Conservation (phyloP, 1,140 invertebrate species). For the Drosophila ogumai region DNA sequence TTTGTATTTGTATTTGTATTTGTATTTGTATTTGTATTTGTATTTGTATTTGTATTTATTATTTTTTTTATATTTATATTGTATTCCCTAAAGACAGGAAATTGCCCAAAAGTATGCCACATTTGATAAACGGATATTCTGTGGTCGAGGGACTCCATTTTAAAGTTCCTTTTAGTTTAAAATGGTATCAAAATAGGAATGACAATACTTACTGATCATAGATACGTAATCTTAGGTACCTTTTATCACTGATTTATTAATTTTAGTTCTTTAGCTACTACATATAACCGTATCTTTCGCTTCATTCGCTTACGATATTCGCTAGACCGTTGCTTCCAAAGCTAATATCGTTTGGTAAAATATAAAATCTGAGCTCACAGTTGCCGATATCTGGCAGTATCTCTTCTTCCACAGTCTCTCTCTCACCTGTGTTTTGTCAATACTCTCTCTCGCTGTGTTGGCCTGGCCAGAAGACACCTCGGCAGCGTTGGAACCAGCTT, state of each 20-base stretch:
- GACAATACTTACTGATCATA: neutral
- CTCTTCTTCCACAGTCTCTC: conserved; percentile 12
- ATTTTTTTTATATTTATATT: too few relatives aligned
- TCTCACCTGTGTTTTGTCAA: conserved; percentile 31
- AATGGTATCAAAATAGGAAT: neutral
- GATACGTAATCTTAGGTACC: neutral
- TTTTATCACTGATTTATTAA: neutral
- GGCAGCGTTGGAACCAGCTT: conserved; percentile 49
- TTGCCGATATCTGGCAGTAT: conserved; percentile 13
- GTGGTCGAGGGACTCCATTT: neutral
- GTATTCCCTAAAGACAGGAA: neutral
- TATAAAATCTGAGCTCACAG: conserved; percentile 28
- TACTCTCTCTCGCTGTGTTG: conserved; percentile 10
- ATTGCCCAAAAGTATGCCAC: neutral
- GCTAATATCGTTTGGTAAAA: conserved; percentile 15
- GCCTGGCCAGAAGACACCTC: conserved; percentile 15
- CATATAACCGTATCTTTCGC: neutral
- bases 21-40: too few relatives aligned
- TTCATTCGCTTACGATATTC: conserved; percentile 21
- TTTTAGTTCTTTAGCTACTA: neutral
- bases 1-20: too few relatives aligned
- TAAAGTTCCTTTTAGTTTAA: neutral
- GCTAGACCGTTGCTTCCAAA: neutral
- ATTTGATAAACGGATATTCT: neutral
- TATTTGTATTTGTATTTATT: too few relatives aligned